These are phyloP conservation scores for Terrapene triunguis DNA, from an alignment of 2,113 vertebrate genomes.

Conservation along the genomic window DNA sequence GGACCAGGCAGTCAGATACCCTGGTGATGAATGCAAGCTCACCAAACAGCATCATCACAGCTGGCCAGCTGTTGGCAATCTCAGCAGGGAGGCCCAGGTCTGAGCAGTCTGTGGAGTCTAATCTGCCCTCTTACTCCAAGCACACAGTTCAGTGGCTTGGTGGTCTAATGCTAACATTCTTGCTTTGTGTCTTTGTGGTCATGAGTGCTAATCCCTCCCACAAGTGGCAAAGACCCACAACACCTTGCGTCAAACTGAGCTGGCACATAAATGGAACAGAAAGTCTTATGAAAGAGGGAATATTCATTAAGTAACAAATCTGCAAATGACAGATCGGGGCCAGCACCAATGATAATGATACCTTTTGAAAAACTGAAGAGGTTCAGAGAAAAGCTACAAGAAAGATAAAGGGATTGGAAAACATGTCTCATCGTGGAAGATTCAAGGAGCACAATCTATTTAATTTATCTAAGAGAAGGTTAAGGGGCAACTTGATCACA, in stretches of 20 bases:
- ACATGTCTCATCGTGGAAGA: not conserved
- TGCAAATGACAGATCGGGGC: not conserved
- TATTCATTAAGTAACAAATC: not conserved
- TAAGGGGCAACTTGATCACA: not conserved
- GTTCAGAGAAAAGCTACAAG: not conserved
- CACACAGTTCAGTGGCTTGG: not conserved
- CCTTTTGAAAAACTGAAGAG: not conserved
- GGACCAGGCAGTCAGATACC: not conserved
- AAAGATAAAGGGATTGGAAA: not conserved
- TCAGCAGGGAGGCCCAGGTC: not conserved
- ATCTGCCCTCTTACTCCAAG: not conserved
- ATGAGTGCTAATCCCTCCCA: not conserved
- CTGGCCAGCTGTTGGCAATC: not conserved
- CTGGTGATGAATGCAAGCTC: not conserved
- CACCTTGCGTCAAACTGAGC: not conserved
- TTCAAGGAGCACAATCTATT: not conserved
- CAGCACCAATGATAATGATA: no score
- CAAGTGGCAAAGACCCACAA: not conserved
- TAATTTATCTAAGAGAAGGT: accelerated
- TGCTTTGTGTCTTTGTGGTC: not conserved
- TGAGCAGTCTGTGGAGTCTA: not conserved
- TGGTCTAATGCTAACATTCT: not conserved
- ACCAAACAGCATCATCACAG: not conserved
- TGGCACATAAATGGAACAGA: not conserved
- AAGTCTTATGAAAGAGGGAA: accelerated